Evolutionary conservation across 2,888 invertebrate species (phyloP).

Genomic region (Microplitis deprimator): DNA sequence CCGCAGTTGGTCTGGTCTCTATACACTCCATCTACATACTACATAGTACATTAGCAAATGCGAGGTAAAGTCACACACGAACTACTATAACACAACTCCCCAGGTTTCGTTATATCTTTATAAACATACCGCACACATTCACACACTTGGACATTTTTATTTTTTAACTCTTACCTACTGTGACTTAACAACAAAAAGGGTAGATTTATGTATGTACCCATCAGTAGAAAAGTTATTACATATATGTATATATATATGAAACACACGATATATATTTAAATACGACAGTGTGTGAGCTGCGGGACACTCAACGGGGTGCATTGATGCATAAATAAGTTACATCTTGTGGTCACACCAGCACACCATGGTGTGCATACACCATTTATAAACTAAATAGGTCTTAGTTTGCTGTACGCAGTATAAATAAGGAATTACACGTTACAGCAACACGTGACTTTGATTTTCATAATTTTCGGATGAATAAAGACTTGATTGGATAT

Average conservation of each 20-base stretch:
- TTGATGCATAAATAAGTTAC: slow-evolving; percentile 39
- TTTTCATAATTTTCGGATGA: slow-evolving; percentile 60
- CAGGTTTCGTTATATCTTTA: slow-evolving; percentile 15
- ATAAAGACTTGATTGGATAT: slow-evolving; percentile 64
- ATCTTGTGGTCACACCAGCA: slow-evolving; percentile 38
- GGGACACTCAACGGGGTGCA: slow-evolving; percentile 21
- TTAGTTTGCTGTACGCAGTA: neutral
- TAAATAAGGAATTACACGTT: slow-evolving; percentile 14
- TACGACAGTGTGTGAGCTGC: slow-evolving; percentile 25
- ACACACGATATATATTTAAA: neutral
- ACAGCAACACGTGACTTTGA: slow-evolving; percentile 55
- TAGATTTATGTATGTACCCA: slow-evolving; percentile 30
- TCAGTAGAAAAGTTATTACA: neutral
- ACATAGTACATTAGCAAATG: neutral
- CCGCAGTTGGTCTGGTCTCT: slow-evolving; percentile 31
- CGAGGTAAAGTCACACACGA: slow-evolving; percentile 36
- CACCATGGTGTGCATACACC: neutral
- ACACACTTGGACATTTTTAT: neutral
- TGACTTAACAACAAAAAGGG: slow-evolving; percentile 15
- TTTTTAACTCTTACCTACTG: neutral
- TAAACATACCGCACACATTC: neutral
- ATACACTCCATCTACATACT: slow-evolving; percentile 14
- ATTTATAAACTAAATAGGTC: no score
- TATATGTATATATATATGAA: no score
- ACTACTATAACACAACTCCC: slow-evolving; percentile 8